Evolutionary conservation across 1,140 invertebrate species (phyloP), one percentile per base, ranked within the genome.

Genomic region (Penaeus chinensis): DNA sequence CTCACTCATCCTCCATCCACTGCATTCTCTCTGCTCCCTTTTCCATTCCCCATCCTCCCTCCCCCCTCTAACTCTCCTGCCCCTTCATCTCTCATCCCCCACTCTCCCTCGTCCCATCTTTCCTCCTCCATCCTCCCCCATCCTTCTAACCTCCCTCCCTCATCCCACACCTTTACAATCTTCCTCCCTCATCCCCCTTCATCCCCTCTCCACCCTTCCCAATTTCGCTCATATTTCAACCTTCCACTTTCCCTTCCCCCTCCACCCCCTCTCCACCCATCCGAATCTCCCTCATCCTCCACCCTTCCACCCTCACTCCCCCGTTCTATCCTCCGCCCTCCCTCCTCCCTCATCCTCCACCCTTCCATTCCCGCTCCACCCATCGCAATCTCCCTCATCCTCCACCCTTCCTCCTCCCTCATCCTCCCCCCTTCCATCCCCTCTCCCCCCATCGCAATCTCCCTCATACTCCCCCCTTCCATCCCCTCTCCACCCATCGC

Each of bases 201-300:
- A 69, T n/a, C 79, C 74, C 24, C 74, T 66, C 62, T 65, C 74
- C 76, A 22, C 47, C 60, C 60, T 61, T 78, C 24, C n/a, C 76
- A 63, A n/a, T 63, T 24, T 66, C 74, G 27, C 74, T 63, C 74
- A 78, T 20, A 24, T 24, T n/a, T 42, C 54, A 24, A 1, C 61
- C 62, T 27, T 22, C n/a, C 24, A 24, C 24, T 61, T 27, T 27
- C 65, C 74, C 65, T 20, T 24, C 42, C 24, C 42, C 27, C 4
- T 32, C 61, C 63, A 4, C 8, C 5, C 60, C 77, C 37, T 32
- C 24, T 11, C 60, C 77, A 2, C n/a, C 60, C 22, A 4, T n/a
- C 24, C 20, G 7, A 22, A 22, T 13, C 60, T 54, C 22, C 54
- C 54, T 20, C 5, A 13, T n/a, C 47, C 22, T 42, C 42, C 37